Evolutionary conservation across 2,888 invertebrate genomes (phyloP).

Genomic region (Polydrusus tereticollis): DNA sequence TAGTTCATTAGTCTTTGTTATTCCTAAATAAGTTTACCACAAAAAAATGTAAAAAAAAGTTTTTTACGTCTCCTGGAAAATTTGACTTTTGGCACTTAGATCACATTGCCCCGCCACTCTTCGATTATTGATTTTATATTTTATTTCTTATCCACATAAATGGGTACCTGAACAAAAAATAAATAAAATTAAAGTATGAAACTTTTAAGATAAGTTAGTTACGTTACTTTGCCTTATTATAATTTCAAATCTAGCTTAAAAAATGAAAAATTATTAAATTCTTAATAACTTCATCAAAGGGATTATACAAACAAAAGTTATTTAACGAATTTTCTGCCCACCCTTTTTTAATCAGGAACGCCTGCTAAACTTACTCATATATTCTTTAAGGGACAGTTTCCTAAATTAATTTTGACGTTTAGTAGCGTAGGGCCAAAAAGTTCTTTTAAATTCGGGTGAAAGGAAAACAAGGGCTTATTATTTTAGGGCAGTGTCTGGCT

Average conservation of each 20-base stretch:
- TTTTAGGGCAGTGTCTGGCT: not conserved
- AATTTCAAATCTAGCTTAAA: not conserved
- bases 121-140: no score
- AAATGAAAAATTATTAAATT: not conserved
- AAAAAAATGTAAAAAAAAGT: no score
- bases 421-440: constrained; percentile 7
- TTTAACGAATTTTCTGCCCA: constrained; percentile 11
- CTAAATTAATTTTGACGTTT: constrained; percentile 22
- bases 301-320: constrained; percentile 2
- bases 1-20: no score
- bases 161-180: no score
- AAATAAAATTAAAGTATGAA: no score
- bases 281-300: not conserved
- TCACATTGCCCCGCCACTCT: no score
- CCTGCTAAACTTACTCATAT: constrained; percentile 17
- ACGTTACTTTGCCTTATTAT: no score
- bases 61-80: no score
- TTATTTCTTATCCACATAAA: no score
- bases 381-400: constrained; percentile 23
- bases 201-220: no score
- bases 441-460: not conserved
- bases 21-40: no score
- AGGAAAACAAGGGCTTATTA: constrained; percentile 3
- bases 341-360: constrained; percentile 16
- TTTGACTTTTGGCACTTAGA: no score